phyloP scores from a whole-genome alignment of 2,888 invertebrate genomes.

The Lordiphosa andalusiaca region DNA sequence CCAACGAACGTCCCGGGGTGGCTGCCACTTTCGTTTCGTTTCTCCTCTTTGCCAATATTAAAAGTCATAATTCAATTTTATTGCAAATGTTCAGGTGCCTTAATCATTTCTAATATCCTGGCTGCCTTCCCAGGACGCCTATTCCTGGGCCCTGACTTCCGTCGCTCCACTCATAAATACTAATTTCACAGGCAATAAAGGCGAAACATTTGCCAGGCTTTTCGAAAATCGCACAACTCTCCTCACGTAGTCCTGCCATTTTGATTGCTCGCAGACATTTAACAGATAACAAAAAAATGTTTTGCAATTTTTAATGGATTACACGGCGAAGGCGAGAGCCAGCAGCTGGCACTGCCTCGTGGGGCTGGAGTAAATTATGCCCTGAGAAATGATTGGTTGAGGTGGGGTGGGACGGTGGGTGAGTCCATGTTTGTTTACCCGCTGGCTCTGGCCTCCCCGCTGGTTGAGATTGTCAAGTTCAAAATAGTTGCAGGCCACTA shows the following conservation, averaged over 20 bases:
- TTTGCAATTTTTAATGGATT: slow-evolving; percentile 68
- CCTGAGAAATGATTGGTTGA: not conserved
- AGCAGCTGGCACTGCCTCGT: slow-evolving; percentile 13
- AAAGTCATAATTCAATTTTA: slow-evolving; percentile 79
- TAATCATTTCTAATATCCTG: slow-evolving; percentile 78
- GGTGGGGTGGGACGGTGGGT: not conserved
- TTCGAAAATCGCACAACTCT: slow-evolving; percentile 24
- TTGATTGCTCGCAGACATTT: slow-evolving; percentile 66
- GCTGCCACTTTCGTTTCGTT: too few relatives aligned
- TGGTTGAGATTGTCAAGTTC: slow-evolving; percentile 4
- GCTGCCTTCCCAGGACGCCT: slow-evolving; percentile 54
- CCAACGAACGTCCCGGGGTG: too few relatives aligned
- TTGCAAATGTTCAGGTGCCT: slow-evolving; percentile 78
- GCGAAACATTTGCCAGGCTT: slow-evolving; percentile 68
- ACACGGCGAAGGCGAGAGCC: slow-evolving; percentile 39
- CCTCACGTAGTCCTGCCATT: slow-evolving; percentile 55
- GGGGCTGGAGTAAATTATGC: not conserved
- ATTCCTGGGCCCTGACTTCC: slow-evolving; percentile 32
- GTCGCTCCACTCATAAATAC: slow-evolving; percentile 75
- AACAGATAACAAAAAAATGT: slow-evolving; percentile 50
- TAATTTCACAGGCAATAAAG: slow-evolving; percentile 81
- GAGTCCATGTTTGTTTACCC: not conserved
- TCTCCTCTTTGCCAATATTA: slow-evolving; percentile 56
- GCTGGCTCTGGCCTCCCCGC: not conserved
- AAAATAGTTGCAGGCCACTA: slow-evolving; percentile 42